phyloP scores from a whole-genome alignment of 2,888 invertebrate species.

The Eristalinus aeneus region DNA sequence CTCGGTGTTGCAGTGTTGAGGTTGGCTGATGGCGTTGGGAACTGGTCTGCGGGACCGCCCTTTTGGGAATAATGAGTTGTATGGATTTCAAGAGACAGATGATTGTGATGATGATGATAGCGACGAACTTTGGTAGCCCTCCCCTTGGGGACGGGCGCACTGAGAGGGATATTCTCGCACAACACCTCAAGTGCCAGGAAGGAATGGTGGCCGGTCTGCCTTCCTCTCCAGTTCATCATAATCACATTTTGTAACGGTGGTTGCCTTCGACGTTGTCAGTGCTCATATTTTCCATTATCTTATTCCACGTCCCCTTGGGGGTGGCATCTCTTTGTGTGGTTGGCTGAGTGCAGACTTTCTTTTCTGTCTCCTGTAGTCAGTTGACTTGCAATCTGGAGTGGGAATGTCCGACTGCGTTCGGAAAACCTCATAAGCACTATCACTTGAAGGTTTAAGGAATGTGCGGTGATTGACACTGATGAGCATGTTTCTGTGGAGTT shows the following conservation, averaged over 20 bases:
- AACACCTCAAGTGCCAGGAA: conserved; percentile 67
- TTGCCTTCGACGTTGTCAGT: conserved; percentile 36
- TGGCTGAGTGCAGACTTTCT: conserved; percentile 36
- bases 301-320: conserved; percentile 19
- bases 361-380: conserved; percentile 14
- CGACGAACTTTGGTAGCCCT: not conserved
- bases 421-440: too few species aligned
- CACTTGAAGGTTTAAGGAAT: too few species aligned
- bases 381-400: not conserved
- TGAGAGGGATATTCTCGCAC: conserved; percentile 42
- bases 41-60: not conserved
- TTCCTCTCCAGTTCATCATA: conserved; percentile 65
- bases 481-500: too few species aligned
- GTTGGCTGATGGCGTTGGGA: conserved; percentile 1
- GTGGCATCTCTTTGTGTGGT: not conserved
- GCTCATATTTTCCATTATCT: conserved; percentile 68
- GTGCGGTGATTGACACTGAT: too few species aligned
- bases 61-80: conserved; percentile 11
- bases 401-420: too few species aligned
- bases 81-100: not conserved
- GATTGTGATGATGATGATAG: not conserved
- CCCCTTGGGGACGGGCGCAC: conserved; percentile 36
- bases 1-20: not conserved
- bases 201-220: conserved; percentile 50
- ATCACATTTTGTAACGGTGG: conserved; percentile 65